These are phyloP conservation scores for Sinocyclocheilus anshuiensis DNA, from an alignment of 2,113 vertebrate species.

Conservation along the genomic window DNA sequence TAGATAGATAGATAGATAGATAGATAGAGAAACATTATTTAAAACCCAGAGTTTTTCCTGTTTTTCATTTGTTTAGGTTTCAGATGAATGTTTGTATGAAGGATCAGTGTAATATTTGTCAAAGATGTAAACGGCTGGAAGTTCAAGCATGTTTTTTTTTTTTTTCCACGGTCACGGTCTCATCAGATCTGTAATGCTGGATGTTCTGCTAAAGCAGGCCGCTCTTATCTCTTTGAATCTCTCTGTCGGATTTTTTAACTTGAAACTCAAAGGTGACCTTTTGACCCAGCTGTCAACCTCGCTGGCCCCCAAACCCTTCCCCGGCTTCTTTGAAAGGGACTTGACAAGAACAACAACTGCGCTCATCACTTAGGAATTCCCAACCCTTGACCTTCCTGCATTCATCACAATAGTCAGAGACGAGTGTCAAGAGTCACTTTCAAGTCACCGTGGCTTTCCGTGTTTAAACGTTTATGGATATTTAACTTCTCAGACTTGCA, in stretches of 20 bases:
- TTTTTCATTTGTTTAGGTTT: background rate
- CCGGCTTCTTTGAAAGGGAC: slow-evolving; percentile 62
- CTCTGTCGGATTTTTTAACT: slow-evolving; percentile 46
- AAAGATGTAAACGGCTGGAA: background rate
- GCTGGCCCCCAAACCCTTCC: slow-evolving; percentile 54
- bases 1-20: too few relatives aligned
- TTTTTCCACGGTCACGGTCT: slow-evolving; percentile 28
- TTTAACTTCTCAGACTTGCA: background rate
- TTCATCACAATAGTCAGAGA: slow-evolving; percentile 38
- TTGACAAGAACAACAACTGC: slow-evolving; percentile 65
- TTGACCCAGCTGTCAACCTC: slow-evolving; percentile 69
- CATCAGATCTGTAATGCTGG: background rate
- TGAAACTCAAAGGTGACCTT: slow-evolving; percentile 74
- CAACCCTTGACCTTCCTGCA: slow-evolving; percentile 59
- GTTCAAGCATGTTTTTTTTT: background rate
- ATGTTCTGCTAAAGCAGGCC: slow-evolving; percentile 30
- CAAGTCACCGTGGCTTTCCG: slow-evolving; percentile 7
- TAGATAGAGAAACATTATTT: too few relatives aligned
- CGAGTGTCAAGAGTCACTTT: slow-evolving; percentile 44
- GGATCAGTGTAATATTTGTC: background rate
- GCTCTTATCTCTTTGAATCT: slow-evolving; percentile 36
- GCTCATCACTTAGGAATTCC: slow-evolving; percentile 68
- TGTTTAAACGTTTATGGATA: background rate
- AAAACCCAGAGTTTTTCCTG: too few relatives aligned
- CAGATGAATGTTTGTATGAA: background rate